Conservation (phyloP, 2,797 vertebrate genomes). For the Taenioides sp. region DNA sequence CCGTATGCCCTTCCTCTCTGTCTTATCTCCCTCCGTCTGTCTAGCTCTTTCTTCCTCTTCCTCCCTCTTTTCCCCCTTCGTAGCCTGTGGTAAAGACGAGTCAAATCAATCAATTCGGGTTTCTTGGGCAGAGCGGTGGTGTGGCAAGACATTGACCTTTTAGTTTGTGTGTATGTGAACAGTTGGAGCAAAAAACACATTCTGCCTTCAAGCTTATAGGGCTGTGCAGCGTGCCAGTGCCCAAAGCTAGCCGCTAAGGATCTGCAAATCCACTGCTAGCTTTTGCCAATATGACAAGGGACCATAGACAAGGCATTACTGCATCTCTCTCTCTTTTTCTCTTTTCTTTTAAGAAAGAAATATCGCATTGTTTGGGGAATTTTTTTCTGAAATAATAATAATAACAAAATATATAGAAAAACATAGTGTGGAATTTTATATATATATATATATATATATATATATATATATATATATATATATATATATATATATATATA, state of each 20-base stretch:
- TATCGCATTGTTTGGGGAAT: too few relatives aligned
- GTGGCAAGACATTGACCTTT: conserved; percentile 82
- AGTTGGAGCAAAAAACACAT: conserved; percentile 53
- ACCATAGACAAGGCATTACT: conserved; percentile 59
- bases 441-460: too few relatives aligned
- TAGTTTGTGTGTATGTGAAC: conserved; percentile 39
- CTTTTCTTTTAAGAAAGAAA: too few relatives aligned
- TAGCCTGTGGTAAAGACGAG: conserved; percentile 61
- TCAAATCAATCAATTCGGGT: conserved; percentile 80
- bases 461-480: too few relatives aligned
- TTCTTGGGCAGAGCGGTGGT: conserved; percentile 75
- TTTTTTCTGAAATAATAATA: too few relatives aligned
- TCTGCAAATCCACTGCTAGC: conserved; percentile 41
- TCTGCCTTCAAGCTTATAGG: conserved; percentile 65
- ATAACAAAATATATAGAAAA: too few relatives aligned
- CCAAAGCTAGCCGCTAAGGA: conserved; percentile 53
- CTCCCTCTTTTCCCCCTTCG: conserved; percentile 17
- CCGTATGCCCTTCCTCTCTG: background rate
- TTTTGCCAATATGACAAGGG: conserved; percentile 55
- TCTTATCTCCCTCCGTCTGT: conserved; percentile 21
- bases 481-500: too few relatives aligned
- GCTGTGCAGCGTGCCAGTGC: conserved; percentile 49
- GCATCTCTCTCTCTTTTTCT: conserved; percentile 10
- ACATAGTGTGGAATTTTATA: too few relatives aligned
- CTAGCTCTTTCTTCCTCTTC: background rate